Evolutionary conservation across 2,113 vertebrate species (phyloP), one percentile per base, ranked within the genome.

Genomic region (Pionites leucogaster): DNA sequence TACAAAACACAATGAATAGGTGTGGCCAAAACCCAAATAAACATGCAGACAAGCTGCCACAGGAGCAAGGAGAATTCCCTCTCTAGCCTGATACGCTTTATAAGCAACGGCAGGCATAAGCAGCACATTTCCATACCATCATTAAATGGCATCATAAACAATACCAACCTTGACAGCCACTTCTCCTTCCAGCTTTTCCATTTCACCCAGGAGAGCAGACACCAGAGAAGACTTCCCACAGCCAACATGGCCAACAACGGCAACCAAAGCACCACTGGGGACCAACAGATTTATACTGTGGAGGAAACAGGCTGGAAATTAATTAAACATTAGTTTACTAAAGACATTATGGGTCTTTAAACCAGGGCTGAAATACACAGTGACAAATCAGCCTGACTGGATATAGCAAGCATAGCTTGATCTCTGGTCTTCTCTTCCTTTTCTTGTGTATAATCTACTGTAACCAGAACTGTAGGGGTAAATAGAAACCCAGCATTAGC

Each of bases 201-300:
- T 99, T 82, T 99, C 99, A 19, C 99, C 99, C 71, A 99, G 98
- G 77, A 99, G 98, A 22, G 99, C 99, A 25, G 99, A 98, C 81
- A 99, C 95, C 69, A 99, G 96, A 5, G 99, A 99, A 62, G 99
- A 99, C 90, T 99, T 99, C 50, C 99, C 99, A 95, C 99, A 99
- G 93, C 99, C 99, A 41, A 99, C 99, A 1, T 99, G 99, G 31
- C 99, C 99, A 86, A 99, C 99, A 90, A 99, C 91, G 0, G 99
- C 99, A 97, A 99, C 97, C 95, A 99, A 97, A 47, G 99, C 98
- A 81, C 99, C 99, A 82, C 98, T 98, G 4, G 98, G 99, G 93
- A 99, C 98, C 98, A 99, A 98, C 92, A 99, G 90, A 67, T 99
- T 98, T 82, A 99, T 98, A 82, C 99, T 99, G 96, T 91, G 79